Conservation (phyloP, 2,797 vertebrate genomes). For the Phrynocephalus vlangalii region DNA sequence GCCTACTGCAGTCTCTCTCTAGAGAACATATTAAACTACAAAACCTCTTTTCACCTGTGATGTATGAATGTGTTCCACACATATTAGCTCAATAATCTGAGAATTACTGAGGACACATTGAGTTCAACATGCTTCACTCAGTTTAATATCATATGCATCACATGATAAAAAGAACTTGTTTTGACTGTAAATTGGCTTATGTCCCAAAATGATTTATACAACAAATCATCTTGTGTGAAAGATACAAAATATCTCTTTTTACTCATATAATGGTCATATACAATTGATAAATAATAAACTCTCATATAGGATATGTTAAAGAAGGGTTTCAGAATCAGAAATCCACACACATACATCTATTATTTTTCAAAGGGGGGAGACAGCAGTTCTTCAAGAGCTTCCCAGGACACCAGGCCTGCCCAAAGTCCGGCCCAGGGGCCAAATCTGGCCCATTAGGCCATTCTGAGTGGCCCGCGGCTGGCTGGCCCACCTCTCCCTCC, state of each 20-base stretch:
- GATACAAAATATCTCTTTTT: conserved; percentile 59
- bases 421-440: too few species aligned
- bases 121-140: neutral
- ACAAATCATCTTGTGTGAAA: conserved; percentile 32
- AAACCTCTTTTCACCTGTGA: neutral
- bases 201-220: conserved; percentile 56
- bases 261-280: conserved; percentile 55
- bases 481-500: too few species aligned
- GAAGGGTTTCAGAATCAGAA: conserved; percentile 39
- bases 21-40: neutral
- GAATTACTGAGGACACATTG: neutral
- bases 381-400: neutral
- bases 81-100: neutral
- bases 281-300: conserved; percentile 68
- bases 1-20: neutral
- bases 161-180: conserved; percentile 32
- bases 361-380: neutral
- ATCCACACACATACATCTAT: neutral
- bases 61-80: neutral
- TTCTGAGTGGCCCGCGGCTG: too few species aligned
- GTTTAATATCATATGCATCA: neutral
- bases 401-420: neutral
- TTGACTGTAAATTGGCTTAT: conserved; percentile 52
- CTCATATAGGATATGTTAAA: conserved; percentile 37
- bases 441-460: too few species aligned